These are phyloP conservation scores for Notodonta ziczac DNA, from an alignment of 2,888 invertebrate species.

Conservation along the genomic window DNA sequence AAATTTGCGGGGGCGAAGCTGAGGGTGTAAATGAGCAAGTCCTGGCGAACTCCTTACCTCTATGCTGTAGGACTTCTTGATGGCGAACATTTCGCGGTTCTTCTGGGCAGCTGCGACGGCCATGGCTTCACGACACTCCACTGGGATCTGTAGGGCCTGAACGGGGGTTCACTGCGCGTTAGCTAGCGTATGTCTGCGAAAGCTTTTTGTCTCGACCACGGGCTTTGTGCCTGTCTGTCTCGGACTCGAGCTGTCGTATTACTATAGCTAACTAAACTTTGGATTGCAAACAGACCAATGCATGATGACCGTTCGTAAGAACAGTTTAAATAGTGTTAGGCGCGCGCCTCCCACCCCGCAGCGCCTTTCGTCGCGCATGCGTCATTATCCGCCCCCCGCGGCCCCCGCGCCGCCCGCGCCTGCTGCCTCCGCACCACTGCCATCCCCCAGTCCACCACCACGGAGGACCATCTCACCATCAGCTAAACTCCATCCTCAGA, in stretches of 20 bases:
- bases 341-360: slow-evolving; percentile 83
- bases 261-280: slow-evolving; percentile 86
- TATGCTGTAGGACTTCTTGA: slow-evolving; percentile 98
- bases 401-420: slow-evolving; percentile 33
- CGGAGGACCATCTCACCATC: slow-evolving; percentile 8
- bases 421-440: slow-evolving; percentile 18
- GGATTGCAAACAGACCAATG: slow-evolving; percentile 89
- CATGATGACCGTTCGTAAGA: slow-evolving; percentile 86
- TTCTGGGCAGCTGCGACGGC: slow-evolving; percentile 96
- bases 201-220: slow-evolving; percentile 85
- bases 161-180: slow-evolving; percentile 82
- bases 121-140: slow-evolving; percentile 86
- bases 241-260: slow-evolving; percentile 82
- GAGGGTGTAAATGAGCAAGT: slow-evolving; percentile 2
- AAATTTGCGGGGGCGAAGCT: slow-evolving; percentile 1
- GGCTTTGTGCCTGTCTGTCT: slow-evolving; percentile 85
- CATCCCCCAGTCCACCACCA: slow-evolving; percentile 25
- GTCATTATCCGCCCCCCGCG: slow-evolving; percentile 76
- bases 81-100: slow-evolving; percentile 98
- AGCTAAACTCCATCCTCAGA: slow-evolving; percentile 19
- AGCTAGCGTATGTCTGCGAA: slow-evolving; percentile 83
- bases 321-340: slow-evolving; percentile 87
- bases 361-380: slow-evolving; percentile 86
- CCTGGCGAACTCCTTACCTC: slow-evolving; percentile 89
- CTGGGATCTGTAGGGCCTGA: slow-evolving; percentile 80